Conservation (phyloP, 2,888 invertebrate species). For the Amphipoea oculea region DNA sequence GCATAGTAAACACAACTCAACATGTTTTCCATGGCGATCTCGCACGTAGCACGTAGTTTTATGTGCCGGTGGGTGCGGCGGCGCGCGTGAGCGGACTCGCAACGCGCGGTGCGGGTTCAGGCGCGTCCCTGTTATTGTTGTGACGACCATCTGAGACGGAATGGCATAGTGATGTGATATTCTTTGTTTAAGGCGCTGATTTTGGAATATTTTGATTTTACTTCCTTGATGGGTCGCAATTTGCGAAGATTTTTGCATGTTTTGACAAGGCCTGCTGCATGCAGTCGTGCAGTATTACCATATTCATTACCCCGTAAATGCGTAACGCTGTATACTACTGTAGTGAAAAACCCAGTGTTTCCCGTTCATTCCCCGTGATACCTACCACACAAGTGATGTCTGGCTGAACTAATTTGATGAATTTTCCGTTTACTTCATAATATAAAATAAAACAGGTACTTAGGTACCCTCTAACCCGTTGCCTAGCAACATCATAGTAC, state of each 20-base stretch:
- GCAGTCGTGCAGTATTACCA: not conserved
- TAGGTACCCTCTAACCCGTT: not conserved
- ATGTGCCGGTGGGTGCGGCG: conserved; percentile 40
- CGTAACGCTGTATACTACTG: no score
- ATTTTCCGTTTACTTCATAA: not conserved
- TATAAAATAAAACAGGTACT: conserved; percentile 1
- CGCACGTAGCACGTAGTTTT: not conserved
- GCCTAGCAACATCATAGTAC: conserved; percentile 14
- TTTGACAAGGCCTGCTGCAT: not conserved
- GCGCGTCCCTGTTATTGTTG: conserved; percentile 51
- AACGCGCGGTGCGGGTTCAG: conserved; percentile 19
- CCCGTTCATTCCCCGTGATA: not conserved
- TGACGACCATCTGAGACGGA: conserved; percentile 19
- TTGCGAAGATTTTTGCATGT: not conserved
- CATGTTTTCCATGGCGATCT: conserved; percentile 22
- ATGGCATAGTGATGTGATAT: conserved; percentile 10
- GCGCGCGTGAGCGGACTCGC: conserved; percentile 48
- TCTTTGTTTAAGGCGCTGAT: conserved; percentile 39
- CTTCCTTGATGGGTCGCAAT: not conserved
- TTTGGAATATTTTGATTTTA: conserved; percentile 2
- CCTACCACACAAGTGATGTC: no score
- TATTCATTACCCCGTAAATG: no score
- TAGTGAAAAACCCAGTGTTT: not conserved
- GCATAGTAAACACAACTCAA: conserved; percentile 5
- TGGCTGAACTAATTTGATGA: no score